These are phyloP conservation scores for Ageneiosus marmoratus DNA, from an alignment of 2,113 vertebrate genomes.

Conservation along the genomic window DNA sequence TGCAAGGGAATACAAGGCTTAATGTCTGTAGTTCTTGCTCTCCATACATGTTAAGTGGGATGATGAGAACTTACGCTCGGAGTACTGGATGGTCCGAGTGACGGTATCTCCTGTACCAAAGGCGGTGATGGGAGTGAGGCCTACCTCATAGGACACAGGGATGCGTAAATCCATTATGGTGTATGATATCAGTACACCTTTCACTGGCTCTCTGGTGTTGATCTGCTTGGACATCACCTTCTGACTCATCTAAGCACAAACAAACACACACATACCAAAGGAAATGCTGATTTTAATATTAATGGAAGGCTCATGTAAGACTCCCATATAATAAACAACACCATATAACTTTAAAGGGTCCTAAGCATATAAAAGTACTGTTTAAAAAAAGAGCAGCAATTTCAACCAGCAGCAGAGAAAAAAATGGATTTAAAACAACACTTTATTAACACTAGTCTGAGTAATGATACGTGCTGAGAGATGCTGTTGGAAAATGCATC, in stretches of 20 bases:
- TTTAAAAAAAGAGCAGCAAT: background rate
- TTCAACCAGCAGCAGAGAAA: background rate
- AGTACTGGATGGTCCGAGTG: conserved; percentile 87
- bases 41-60: background rate
- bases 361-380: no score
- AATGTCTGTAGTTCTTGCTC: background rate
- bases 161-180: conserved; percentile 84
- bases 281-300: background rate
- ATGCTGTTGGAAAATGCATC: background rate
- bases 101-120: conserved; percentile 85
- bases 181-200: conserved; percentile 85
- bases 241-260: conserved; percentile 71
- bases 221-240: conserved; percentile 80
- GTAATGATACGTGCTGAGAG: background rate
- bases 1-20: background rate
- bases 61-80: conserved; percentile 84
- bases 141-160: conserved; percentile 88
- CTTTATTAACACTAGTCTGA: background rate
- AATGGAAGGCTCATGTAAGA: no score
- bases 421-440: background rate
- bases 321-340: background rate
- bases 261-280: conserved; percentile 4
- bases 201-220: conserved; percentile 81
- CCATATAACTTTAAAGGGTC: background rate
- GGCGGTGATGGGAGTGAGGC: conserved; percentile 87